These are phyloP conservation scores for Xylota sylvarum DNA, from an alignment of 2,888 invertebrate species.

Conservation along the genomic window DNA sequence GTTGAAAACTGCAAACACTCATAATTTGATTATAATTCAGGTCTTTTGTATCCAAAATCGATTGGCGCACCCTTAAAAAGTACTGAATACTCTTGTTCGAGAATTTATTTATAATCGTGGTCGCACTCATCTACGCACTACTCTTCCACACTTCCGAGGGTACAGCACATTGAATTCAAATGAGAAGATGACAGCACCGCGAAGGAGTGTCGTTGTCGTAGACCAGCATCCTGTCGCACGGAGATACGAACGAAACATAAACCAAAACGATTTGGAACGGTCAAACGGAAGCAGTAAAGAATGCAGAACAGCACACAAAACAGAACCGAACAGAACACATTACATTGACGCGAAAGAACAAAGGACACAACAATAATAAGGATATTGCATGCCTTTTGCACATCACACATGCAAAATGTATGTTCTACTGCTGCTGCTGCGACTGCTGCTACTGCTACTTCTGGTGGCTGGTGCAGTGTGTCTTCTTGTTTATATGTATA, in stretches of 20 bases:
- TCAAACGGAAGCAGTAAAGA: slow-evolving; percentile 71
- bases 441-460: not conserved
- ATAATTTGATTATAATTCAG: slow-evolving; percentile 73
- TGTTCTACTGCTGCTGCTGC: slow-evolving; percentile 34
- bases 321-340: slow-evolving; percentile 43
- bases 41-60: slow-evolving; percentile 71
- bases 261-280: slow-evolving; percentile 50
- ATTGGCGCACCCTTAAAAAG: slow-evolving; percentile 77
- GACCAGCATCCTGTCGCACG: slow-evolving; percentile 62
- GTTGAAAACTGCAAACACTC: slow-evolving; percentile 75
- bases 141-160: slow-evolving; percentile 14
- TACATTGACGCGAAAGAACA: slow-evolving; percentile 70
- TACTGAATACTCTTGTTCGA: slow-evolving; percentile 76
- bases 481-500: slow-evolving; percentile 56
- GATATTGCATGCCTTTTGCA: slow-evolving; percentile 74
- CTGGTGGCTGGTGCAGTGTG: slow-evolving; percentile 59
- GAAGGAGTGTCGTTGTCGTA: slow-evolving; percentile 28
- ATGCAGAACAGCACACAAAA: slow-evolving; percentile 47
- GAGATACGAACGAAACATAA: slow-evolving; percentile 52
- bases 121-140: slow-evolving; percentile 76
- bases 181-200: slow-evolving; percentile 40
- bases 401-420: slow-evolving; percentile 72
- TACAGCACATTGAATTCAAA: slow-evolving; percentile 21
- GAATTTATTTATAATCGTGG: slow-evolving; percentile 75
- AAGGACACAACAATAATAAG: slow-evolving; percentile 74